phyloP scores from a whole-genome alignment of 2,113 vertebrate species.

The Chinchilla lanigera region DNA sequence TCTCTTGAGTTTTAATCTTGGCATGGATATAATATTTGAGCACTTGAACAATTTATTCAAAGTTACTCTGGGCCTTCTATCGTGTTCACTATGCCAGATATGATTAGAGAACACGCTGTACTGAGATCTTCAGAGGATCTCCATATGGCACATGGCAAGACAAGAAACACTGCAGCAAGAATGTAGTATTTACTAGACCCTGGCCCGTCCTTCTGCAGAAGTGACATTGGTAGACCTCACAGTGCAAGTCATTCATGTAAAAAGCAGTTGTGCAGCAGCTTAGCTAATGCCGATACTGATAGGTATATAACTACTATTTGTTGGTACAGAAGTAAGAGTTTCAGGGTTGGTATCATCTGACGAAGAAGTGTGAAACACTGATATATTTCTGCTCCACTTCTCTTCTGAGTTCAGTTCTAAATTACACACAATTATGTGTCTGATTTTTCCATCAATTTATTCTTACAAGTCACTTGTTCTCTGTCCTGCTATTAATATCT shows the following conservation, averaged over 20 bases:
- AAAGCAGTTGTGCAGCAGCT: neutral
- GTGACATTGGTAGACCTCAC: neutral
- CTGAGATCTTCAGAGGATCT: neutral
- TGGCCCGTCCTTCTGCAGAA: neutral
- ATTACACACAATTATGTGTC: neutral
- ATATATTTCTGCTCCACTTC: neutral
- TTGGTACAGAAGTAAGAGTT: neutral
- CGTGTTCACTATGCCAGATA: neutral
- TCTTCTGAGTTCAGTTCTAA: neutral
- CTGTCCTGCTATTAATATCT: neutral
- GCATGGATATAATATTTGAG: neutral
- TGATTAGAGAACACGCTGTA: conserved; percentile 1
- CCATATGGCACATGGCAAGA: neutral
- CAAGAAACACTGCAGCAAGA: neutral
- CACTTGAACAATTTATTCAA: neutral
- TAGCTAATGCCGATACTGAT: neutral
- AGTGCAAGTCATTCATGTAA: neutral
- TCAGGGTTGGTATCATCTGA: neutral
- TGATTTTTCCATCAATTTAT: neutral
- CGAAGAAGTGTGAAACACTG: neutral
- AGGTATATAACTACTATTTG: neutral
- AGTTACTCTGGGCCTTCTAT: neutral
- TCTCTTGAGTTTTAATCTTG: neutral
- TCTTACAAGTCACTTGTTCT: neutral
- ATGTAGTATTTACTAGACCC: neutral